Conservation (phyloP, 2,113 vertebrate species). For the Elachura formosa region DNA sequence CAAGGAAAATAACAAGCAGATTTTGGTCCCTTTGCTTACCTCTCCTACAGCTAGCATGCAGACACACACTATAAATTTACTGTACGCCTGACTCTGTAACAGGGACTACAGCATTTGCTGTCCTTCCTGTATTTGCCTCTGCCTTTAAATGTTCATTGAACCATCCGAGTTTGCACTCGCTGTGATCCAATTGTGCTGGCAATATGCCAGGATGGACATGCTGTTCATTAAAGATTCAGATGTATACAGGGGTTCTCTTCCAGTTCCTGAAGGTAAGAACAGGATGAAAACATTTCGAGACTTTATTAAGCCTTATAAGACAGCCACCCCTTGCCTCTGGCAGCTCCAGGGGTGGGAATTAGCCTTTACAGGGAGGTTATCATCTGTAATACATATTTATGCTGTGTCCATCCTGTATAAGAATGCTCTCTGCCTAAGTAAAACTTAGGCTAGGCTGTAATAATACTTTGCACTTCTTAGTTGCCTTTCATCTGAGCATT, state of each 20-base stretch:
- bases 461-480: conserved; percentile 38
- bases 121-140: background rate
- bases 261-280: background rate
- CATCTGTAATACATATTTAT: conserved; percentile 17
- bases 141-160: background rate
- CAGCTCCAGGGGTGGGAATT: conserved; percentile 17
- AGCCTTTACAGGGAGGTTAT: conserved; percentile 2
- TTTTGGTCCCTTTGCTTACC: background rate
- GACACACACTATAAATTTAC: background rate
- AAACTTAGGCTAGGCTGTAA: conserved; percentile 42
- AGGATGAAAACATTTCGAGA: conserved; percentile 13
- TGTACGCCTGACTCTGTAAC: background rate
- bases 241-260: background rate
- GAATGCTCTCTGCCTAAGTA: conserved; percentile 30
- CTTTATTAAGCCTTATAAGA: conserved; percentile 8
- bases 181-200: background rate
- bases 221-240: conserved; percentile 4
- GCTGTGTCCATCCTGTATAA: conserved; percentile 7
- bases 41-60: background rate
- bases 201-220: background rate
- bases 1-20: background rate
- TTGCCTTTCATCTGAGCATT: conserved; percentile 37
- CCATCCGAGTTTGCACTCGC: background rate
- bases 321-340: background rate
- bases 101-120: background rate